Percentiles rank a stretch among this genome's conserved stretches.
Conservation (phyloP, 2,888 invertebrate genomes). For the Amblyjoppa fuscipennis region DNA sequence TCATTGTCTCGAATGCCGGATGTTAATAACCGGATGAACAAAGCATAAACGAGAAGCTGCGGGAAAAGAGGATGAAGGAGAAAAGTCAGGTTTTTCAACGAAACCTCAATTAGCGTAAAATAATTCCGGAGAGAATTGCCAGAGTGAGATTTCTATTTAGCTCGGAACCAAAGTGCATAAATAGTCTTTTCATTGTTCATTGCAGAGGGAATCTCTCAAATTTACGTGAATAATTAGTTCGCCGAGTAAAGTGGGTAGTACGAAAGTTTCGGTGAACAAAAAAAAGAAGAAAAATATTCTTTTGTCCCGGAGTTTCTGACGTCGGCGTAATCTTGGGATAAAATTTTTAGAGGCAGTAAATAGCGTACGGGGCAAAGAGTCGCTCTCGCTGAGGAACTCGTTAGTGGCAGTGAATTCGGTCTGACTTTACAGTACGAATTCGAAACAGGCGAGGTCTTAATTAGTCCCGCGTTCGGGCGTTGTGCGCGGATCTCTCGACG, state of each 20-base stretch:
- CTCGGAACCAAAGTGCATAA: conserved; percentile 14
- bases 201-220: background rate
- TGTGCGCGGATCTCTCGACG: conserved; percentile 29
- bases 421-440: conserved; percentile 36
- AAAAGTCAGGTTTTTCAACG: background rate
- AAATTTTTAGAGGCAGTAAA: conserved; percentile 2
- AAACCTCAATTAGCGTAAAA: background rate
- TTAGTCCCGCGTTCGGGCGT: conserved; percentile 49
- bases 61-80: background rate
- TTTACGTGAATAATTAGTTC: background rate
- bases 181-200: conserved; percentile 28
- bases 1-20: no score
- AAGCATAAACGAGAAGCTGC: no score
- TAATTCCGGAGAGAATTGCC: background rate
- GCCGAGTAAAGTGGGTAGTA: background rate
- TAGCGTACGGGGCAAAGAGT: background rate
- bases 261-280: background rate
- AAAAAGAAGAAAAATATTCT: background rate
- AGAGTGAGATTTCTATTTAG: conserved; percentile 1
- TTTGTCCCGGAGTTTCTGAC: background rate
- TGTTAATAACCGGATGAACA: no score
- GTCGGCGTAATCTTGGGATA: background rate
- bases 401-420: conserved; percentile 46
- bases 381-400: conserved; percentile 20
- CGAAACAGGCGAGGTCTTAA: conserved; percentile 53